Conservation (phyloP, 2,797 vertebrate species). For the Poeciliopsis gracilis region DNA sequence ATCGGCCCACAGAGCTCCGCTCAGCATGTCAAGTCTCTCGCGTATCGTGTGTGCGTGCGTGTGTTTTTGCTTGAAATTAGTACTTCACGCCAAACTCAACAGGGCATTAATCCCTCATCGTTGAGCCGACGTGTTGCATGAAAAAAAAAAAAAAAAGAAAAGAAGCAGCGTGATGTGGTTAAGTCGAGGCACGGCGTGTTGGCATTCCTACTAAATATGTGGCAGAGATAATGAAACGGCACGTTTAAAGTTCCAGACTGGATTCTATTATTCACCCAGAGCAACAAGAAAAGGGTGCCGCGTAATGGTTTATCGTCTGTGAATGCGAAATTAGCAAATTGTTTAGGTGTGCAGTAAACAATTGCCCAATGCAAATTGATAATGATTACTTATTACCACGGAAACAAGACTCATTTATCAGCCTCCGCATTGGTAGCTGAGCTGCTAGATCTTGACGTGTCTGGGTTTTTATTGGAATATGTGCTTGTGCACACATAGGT, state of each 20-base stretch:
- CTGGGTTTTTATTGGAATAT: conserved; percentile 8
- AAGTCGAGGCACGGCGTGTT: conserved; percentile 17
- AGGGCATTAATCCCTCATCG: conserved; percentile 64
- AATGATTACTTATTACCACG: conserved; percentile 69
- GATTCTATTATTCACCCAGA: conserved; percentile 43
- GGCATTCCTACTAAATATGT: conserved; percentile 32
- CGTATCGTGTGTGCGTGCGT: conserved; percentile 14
- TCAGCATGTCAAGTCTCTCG: conserved; percentile 53
- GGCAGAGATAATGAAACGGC: conserved; percentile 27
- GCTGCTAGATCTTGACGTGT: conserved; percentile 1
- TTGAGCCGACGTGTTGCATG: conserved; percentile 24
- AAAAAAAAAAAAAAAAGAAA: conserved; percentile 2
- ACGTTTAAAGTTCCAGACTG: conserved; percentile 22
- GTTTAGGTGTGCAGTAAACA: conserved; percentile 59
- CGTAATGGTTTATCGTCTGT: conserved; percentile 53
- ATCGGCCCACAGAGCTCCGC: conserved; percentile 30
- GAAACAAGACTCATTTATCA: conserved; percentile 59
- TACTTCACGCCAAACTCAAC: conserved; percentile 53
- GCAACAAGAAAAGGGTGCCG: conserved; percentile 27
- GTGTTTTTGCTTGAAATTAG: conserved; percentile 51
- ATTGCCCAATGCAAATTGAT: conserved; percentile 60
- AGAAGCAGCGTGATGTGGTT: conserved; percentile 33
- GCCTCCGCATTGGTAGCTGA: conserved; percentile 7
- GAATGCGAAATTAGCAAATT: conserved; percentile 44
- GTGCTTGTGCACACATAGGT: background rate